These are phyloP conservation scores for Hyperopisus bebe DNA, from an alignment of 2,113 vertebrate species.

Conservation along the genomic window DNA sequence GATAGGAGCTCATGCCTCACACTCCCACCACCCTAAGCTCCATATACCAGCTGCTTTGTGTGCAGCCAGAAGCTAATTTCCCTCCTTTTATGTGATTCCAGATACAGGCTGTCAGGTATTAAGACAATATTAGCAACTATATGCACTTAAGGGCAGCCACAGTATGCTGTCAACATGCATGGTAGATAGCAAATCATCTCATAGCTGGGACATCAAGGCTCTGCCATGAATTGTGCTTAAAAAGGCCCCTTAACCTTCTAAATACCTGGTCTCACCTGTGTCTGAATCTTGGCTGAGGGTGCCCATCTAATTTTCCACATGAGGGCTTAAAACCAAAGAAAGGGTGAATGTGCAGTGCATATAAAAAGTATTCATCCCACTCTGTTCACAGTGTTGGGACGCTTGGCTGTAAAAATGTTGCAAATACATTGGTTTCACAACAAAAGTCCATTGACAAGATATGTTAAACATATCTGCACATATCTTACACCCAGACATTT, in stretches of 20 bases:
- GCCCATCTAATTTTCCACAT: not conserved
- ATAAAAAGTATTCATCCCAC: not conserved
- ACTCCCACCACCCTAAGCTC: not conserved
- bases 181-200: not conserved
- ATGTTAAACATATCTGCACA: not conserved
- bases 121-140: not conserved
- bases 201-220: not conserved
- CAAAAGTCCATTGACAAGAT: not conserved
- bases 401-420: not conserved
- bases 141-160: not conserved
- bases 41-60: not conserved
- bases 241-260: not conserved
- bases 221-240: not conserved
- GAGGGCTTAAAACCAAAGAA: not conserved
- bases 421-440: not conserved
- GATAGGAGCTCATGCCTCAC: not conserved
- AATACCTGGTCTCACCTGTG: not conserved
- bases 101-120: not conserved
- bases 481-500: not conserved
- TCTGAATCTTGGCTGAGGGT: not conserved
- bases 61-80: not conserved
- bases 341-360: not conserved
- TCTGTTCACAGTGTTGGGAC: not conserved
- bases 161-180: not conserved
- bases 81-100: not conserved